Evolutionary conservation across 2,888 invertebrate genomes (phyloP).

Genomic region (Trissoscelio sp.): DNA sequence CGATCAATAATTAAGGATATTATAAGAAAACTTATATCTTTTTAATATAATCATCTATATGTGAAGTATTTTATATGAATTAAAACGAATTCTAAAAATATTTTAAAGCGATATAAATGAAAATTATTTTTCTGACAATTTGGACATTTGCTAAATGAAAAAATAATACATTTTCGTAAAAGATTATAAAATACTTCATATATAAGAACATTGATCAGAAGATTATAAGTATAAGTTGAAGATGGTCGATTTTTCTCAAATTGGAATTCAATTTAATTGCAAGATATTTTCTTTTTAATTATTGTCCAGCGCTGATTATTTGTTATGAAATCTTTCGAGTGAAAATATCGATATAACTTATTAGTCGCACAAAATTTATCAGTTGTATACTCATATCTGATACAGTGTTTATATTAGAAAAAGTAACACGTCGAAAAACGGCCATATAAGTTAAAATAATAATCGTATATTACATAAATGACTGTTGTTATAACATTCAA

Average conservation of each 20-base stretch:
- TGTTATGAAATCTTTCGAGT: conserved; percentile 45
- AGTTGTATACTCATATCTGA: conserved; percentile 73
- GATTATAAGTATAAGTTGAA: conserved; percentile 38
- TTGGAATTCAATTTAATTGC: conserved; percentile 1
- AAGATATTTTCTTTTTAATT: neutral
- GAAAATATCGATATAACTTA: conserved; percentile 58
- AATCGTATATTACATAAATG: conserved; percentile 75
- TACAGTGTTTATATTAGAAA: conserved; percentile 72
- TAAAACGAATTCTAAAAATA: neutral
- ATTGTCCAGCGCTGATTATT: conserved; percentile 21
- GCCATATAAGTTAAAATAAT: conserved; percentile 73
- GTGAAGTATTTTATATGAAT: conserved; percentile 38
- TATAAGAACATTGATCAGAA: conserved; percentile 26
- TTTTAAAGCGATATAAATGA: conserved; percentile 1
- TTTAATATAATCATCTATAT: conserved; percentile 42
- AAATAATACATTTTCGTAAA: neutral
- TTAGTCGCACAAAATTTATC: conserved; percentile 71
- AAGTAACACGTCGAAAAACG: conserved; percentile 69
- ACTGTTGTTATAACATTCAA: conserved; percentile 78
- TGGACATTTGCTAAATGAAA: too few species aligned
- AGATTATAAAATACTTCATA: conserved; percentile 45
- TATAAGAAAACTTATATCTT: conserved; percentile 26
- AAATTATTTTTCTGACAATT: neutral
- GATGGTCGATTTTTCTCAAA: conserved; percentile 54
- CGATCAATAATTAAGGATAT: conserved; percentile 45